Evolutionary conservation across 64 coral and sea anemone species (phyloP).

Genomic region (Stylophora pistillata): DNA sequence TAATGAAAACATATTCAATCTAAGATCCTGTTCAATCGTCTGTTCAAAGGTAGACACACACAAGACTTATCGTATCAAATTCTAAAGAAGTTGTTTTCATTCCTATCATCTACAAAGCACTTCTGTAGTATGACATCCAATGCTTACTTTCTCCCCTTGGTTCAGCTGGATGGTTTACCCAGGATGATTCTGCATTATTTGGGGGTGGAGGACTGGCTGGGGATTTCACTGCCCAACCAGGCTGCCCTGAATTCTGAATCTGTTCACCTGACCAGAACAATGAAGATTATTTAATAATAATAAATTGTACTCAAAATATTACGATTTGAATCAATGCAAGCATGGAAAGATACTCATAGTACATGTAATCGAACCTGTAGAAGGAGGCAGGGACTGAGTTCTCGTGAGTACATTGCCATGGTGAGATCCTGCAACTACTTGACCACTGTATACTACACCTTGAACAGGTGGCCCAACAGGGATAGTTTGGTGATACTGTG

Average conservation of each 20-base stretch:
- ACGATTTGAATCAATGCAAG: neutral
- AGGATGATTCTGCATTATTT: conserved; percentile 5
- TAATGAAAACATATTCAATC: too few species aligned
- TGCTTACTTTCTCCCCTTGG: conserved; percentile 17
- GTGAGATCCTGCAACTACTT: conserved; percentile 13
- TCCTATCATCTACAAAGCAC: neutral
- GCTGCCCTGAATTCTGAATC: neutral
- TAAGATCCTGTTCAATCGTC: too few species aligned
- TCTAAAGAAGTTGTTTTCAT: neutral
- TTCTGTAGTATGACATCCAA: neutral
- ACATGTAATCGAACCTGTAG: neutral
- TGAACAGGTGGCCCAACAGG: conserved; percentile 7
- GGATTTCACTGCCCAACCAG: neutral
- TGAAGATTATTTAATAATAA: neutral
- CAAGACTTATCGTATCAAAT: too few species aligned
- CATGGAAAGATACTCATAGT: neutral
- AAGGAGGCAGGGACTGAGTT: conserved; percentile 2
- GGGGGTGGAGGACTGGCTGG: conserved; percentile 9
- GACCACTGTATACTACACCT: conserved; percentile 28
- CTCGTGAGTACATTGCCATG: neutral
- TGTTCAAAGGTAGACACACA: too few species aligned
- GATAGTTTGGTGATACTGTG: conserved; percentile 14
- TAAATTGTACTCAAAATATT: neutral
- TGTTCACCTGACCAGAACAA: neutral
- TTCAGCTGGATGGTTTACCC: conserved; percentile 4